Base-by-base conservation (phyloP, 2,113 vertebrate species). In the Rhynchomys soricoides region DNA sequence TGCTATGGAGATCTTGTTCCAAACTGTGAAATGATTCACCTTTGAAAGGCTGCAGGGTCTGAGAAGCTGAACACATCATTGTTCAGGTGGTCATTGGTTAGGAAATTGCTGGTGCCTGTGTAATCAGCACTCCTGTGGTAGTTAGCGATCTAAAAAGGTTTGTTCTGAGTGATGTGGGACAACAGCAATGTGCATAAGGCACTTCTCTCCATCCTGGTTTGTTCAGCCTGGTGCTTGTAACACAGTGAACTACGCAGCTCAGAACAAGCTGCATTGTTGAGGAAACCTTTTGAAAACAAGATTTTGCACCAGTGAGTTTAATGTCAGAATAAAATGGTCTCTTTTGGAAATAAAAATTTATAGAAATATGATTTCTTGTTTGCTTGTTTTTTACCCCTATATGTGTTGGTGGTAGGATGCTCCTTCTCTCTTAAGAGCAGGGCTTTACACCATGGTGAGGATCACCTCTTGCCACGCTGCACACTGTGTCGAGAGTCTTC, bases 1-100 rank as follows among this genome's bases (percentile, higher is more conserved):
- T 99, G 99, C 99, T 99, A 99, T 99, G 99, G 99, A 99, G 99
- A 99, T 99, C 99, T 99, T 99, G 99, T 99, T 99, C 99, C 99
- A 99, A 99, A 99, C 99, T 99, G 99, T 99, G 99, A 99, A 99
- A 99, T 99, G 99, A 99, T 99, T 99, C 99, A 99, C 99, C 99
- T 99, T 99, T 99, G 99, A 99, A 99, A 99, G 99, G 99, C 99
- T 99, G 99, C 99, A 99, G 99, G 99, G 99, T 99, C 99, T 99
- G 99, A 99, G 98, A 99, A 99, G 99, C 99, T 99, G 99, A 99
- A 99, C 99, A 99, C 99, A 99, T 99, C 99, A 99, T 99, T 99
- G 99, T 99, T 99, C 99, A 99, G 99, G 99, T 99, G 99, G 99
- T 99, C 99, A 99, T 99, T 99, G 99, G 99, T 99, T 99, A 99